A percentile compares a stretch with the other conserved stretches of the same genome.
These are phyloP conservation scores for Catocala nupta DNA, from an alignment of 2,888 invertebrate genomes.

Conservation along the genomic window DNA sequence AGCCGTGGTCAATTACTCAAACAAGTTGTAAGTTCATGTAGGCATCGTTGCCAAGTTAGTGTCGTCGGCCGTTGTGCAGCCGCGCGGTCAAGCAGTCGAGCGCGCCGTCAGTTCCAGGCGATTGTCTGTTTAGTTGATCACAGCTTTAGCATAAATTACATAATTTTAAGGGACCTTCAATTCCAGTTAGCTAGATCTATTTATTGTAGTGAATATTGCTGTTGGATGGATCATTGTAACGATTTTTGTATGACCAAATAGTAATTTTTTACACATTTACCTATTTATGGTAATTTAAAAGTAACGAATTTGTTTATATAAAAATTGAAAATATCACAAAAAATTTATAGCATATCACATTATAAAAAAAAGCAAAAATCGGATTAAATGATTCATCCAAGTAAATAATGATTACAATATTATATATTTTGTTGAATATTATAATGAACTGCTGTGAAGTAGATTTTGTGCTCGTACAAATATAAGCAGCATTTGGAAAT, in stretches of 20 bases:
- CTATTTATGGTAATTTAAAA: slow-evolving; percentile 77
- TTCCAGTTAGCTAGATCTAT: slow-evolving; percentile 87
- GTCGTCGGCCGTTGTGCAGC: slow-evolving; percentile 41
- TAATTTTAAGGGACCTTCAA: slow-evolving; percentile 88
- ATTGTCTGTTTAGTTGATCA: slow-evolving; percentile 78
- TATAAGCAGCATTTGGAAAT: slow-evolving; percentile 84
- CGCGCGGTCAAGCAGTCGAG: not conserved
- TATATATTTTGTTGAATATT: slow-evolving; percentile 84
- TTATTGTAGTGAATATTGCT: slow-evolving; percentile 83
- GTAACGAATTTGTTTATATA: slow-evolving; percentile 76
- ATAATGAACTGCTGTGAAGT: slow-evolving; percentile 79
- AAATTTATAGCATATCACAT: slow-evolving; percentile 84
- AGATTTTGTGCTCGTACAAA: slow-evolving; percentile 81
- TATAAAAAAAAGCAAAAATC: slow-evolving; percentile 69
- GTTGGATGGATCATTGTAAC: slow-evolving; percentile 76
- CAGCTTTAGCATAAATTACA: slow-evolving; percentile 81
- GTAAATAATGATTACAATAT: slow-evolving; percentile 75
- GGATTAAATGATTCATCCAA: slow-evolving; percentile 74
- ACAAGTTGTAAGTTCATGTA: slow-evolving; percentile 51
- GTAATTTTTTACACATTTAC: slow-evolving; percentile 82
- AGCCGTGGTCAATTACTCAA: slow-evolving; percentile 82
- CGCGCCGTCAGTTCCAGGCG: slow-evolving; percentile 15
- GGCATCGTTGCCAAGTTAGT: slow-evolving; percentile 49
- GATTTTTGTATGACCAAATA: slow-evolving; percentile 84
- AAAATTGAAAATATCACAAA: slow-evolving; percentile 80